Percentiles rank a stretch among this genome's conserved stretches.
Conservation (phyloP, 2,888 invertebrate genomes). For the Trachelus tabidus region DNA sequence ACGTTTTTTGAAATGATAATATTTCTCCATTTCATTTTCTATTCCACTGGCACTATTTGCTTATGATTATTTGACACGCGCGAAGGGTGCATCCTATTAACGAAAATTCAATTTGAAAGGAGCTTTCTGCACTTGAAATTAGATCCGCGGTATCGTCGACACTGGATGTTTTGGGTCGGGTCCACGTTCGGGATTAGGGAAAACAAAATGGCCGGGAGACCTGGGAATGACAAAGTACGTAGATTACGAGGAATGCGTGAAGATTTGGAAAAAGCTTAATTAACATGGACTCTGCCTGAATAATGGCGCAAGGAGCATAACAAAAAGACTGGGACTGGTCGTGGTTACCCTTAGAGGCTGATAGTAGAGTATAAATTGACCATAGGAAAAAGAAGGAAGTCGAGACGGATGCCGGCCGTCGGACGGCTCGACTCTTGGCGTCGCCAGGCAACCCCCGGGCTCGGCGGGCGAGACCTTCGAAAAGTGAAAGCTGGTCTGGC, state of each 20-base stretch:
- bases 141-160: not conserved
- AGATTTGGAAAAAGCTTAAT: not conserved
- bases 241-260: not conserved
- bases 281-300: not conserved
- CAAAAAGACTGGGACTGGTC: not conserved
- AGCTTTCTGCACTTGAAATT: not conserved
- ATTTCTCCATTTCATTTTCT: not conserved
- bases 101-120: constrained; percentile 41
- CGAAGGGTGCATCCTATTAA: constrained; percentile 46
- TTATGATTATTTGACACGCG: constrained; percentile 39
- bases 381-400: not conserved
- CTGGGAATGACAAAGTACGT: not conserved
- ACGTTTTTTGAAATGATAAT: constrained; percentile 13
- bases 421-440: no score
- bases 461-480: not conserved
- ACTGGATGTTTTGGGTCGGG: not conserved
- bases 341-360: not conserved
- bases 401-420: not conserved
- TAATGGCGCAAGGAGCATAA: not conserved
- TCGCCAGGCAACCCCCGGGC: not conserved
- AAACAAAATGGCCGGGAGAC: not conserved
- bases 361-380: not conserved
- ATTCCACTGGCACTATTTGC: constrained; percentile 32
- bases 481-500: not conserved
- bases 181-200: not conserved